These are phyloP conservation scores for Caracal caracal DNA, from an alignment of 2,113 vertebrate species.

Conservation along the genomic window DNA sequence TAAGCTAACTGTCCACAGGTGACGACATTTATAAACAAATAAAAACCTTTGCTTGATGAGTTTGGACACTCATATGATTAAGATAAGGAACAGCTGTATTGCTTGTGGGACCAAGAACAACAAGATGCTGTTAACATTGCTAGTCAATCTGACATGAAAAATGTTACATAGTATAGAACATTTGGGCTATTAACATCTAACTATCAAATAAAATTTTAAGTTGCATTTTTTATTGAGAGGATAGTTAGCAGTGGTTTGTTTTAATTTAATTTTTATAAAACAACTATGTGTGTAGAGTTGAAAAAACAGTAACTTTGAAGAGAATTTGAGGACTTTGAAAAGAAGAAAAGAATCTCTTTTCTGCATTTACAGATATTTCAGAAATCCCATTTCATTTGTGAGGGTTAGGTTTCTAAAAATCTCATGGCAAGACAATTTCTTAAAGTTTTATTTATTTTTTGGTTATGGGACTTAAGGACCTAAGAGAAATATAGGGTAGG, in stretches of 20 bases:
- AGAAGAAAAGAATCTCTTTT: conserved; percentile 8
- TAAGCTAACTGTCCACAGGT: neutral
- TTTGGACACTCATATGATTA: conserved; percentile 72
- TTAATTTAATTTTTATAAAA: conserved; percentile 41
- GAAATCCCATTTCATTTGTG: neutral
- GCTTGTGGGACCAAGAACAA: conserved; percentile 61
- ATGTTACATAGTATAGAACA: conserved; percentile 79
- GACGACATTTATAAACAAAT: conserved; percentile 65
- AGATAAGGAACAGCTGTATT: conserved; percentile 75
- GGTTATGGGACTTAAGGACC: neutral
- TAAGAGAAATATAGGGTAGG: neutral
- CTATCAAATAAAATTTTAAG: conserved; percentile 77
- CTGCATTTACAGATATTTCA: neutral
- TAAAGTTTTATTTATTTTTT: conserved; percentile 38
- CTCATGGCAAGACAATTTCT: neutral
- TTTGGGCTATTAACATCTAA: conserved; percentile 81
- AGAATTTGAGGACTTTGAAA: conserved; percentile 41
- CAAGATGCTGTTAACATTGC: conserved; percentile 77
- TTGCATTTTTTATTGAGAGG: conserved; percentile 67
- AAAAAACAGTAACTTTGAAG: conserved; percentile 50
- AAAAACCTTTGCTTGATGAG: conserved; percentile 64
- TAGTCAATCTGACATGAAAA: conserved; percentile 83
- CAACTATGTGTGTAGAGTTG: neutral
- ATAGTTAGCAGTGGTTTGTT: conserved; percentile 47
- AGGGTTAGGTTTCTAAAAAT: neutral